These are phyloP conservation scores for Galago senegalensis DNA, from an alignment of 2,797 vertebrate genomes.

Conservation along the genomic window DNA sequence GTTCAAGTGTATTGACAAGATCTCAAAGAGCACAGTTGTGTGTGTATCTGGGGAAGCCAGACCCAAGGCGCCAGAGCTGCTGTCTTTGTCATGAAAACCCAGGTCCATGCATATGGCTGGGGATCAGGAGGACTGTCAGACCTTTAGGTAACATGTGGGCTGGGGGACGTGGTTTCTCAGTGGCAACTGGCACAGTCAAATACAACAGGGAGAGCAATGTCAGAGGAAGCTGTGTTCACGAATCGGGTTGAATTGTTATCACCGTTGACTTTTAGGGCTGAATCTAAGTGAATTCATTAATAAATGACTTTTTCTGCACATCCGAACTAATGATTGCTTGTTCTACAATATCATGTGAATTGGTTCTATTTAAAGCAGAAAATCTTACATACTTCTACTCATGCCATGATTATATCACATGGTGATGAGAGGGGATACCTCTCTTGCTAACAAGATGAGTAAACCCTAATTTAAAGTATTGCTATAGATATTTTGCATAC, in stretches of 20 bases:
- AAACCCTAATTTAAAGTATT: neutral
- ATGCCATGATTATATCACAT: neutral
- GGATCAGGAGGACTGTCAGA: too few species aligned
- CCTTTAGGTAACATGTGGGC: too few species aligned
- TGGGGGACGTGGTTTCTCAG: neutral
- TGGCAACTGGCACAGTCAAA: neutral
- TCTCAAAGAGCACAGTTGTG: neutral
- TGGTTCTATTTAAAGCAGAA: neutral
- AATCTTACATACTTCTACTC: neutral
- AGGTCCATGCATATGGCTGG: fast-evolving
- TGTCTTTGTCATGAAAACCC: neutral
- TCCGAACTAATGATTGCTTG: neutral
- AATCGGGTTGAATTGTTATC: too few species aligned
- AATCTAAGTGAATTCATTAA: neutral
- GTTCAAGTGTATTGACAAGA: neutral
- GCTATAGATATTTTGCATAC: neutral
- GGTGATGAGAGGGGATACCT: neutral
- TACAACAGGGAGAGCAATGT: neutral
- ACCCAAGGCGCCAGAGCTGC: fast-evolving
- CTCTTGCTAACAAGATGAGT: too few species aligned
- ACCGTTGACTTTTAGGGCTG: neutral
- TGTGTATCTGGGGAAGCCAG: too few species aligned
- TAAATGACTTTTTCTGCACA: neutral
- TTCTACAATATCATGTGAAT: neutral
- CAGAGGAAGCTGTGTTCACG: neutral